Conservation (phyloP, 1,140 invertebrate genomes). For the Prorops nasuta region DNA sequence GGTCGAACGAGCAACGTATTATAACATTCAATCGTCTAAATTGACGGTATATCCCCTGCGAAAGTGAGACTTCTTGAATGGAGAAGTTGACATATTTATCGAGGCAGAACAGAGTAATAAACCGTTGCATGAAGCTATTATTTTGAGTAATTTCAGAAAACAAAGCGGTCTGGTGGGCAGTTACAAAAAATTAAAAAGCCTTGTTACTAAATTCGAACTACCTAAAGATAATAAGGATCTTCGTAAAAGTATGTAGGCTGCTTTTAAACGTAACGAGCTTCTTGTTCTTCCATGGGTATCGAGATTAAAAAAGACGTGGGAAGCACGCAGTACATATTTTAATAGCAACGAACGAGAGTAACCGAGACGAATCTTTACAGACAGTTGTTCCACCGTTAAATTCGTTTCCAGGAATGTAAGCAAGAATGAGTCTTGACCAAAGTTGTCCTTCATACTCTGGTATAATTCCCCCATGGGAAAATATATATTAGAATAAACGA, state of each 20-base stretch:
- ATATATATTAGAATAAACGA: neutral
- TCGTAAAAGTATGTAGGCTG: conserved; percentile 26
- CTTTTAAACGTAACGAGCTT: conserved; percentile 6
- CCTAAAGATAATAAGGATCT: too few relatives aligned
- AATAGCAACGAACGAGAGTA: neutral
- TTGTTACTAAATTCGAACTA: neutral
- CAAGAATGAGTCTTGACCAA: neutral
- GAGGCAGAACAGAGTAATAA: neutral
- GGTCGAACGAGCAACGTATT: neutral
- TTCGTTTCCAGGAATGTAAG: neutral
- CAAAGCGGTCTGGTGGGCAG: neutral
- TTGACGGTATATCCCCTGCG: neutral
- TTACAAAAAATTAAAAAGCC: neutral
- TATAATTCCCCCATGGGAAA: neutral
- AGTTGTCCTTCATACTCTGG: neutral
- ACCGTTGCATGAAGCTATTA: neutral
- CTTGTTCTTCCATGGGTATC: conserved; percentile 26
- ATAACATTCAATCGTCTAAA: neutral
- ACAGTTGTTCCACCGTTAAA: neutral
- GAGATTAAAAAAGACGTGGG: conserved; percentile 7
- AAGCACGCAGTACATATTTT: neutral
- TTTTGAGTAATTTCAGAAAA: neutral
- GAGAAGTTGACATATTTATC: neutral
- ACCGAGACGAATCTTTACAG: neutral
- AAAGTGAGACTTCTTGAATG: neutral